Evolutionary conservation across 2,113 vertebrate genomes (phyloP).

Genomic region (Dinomys branickii): DNA sequence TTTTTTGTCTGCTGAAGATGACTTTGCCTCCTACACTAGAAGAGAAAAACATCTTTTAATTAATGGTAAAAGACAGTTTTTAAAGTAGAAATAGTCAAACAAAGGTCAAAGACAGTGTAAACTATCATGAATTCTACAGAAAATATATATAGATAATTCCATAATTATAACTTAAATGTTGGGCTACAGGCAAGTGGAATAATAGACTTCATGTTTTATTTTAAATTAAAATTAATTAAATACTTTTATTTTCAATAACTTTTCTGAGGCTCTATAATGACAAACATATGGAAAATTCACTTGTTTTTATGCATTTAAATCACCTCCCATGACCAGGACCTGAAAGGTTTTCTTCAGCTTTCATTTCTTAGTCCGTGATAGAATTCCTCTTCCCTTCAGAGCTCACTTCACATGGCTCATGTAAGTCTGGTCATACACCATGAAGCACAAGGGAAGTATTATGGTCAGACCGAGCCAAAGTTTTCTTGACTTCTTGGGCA

Average conservation of each 20-base stretch:
- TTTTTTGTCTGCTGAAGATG: background rate
- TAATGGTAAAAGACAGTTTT: background rate
- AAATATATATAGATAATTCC: background rate
- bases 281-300: too few species aligned
- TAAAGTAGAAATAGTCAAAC: constrained; percentile 39
- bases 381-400: background rate
- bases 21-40: background rate
- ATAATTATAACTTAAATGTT: constrained; percentile 10
- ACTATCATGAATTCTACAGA: background rate
- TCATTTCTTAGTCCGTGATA: background rate
- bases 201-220: background rate
- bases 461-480: background rate
- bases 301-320: background rate
- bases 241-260: background rate
- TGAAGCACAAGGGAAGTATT: background rate
- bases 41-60: constrained; percentile 26
- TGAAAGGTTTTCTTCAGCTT: background rate
- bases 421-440: background rate
- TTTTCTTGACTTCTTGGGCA: background rate
- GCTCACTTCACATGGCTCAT: background rate
- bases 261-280: background rate
- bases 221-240: constrained; percentile 35
- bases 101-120: constrained; percentile 3
- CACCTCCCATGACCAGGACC: background rate
- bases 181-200: background rate